Base-by-base conservation (phyloP, 2,888 invertebrate species). In the Crepidodera aurea region DNA sequence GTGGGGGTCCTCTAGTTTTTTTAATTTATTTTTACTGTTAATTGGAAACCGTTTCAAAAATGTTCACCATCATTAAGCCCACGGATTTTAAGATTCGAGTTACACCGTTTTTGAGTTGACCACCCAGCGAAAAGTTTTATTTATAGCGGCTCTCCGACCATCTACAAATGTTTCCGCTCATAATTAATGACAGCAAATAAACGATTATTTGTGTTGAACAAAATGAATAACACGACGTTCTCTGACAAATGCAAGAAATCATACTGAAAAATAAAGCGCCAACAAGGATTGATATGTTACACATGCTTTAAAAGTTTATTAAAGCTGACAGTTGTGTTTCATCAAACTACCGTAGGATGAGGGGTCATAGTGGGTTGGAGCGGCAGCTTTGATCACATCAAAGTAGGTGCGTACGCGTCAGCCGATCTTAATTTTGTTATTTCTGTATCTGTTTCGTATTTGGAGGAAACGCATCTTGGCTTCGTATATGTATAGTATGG, bases 381-480 rank as follows among this genome's bases (percentile, higher is more conserved):
- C 77, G 77, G 75, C 62, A 69, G 74, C 60, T 78, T 79, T 79
- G 79, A 79, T 79, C 78, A 77, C 75, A 62, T 76, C 77, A 78
- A 78, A 79, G 78, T 79, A 78, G 78, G 78, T 78, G 78, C 76
- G 77, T 73, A 73, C 22, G 69, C 77, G 77, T 78, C 78, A 71
- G 75, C 75, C 76, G 73, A 73, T 77, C 78, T 79, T 79, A 78
- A 78, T 77, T 78, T 78, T 76, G 75, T 79, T 79, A 78, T 78
- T 77, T 78, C 76, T 76, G 75, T 75, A 76, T 76, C 75, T 77
- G 75, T 73, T 74, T 75, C 69, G 68, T 71, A 62, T 40, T 18
- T 18, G 10, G 40, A 40, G 8, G 18, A 40, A 40, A 40, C 16
- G 40, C 40, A 40, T 13, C 2, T 15, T 2, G 2, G 2, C 32